Conservation (phyloP, 2,113 vertebrate genomes). For the Uria aalge region DNA sequence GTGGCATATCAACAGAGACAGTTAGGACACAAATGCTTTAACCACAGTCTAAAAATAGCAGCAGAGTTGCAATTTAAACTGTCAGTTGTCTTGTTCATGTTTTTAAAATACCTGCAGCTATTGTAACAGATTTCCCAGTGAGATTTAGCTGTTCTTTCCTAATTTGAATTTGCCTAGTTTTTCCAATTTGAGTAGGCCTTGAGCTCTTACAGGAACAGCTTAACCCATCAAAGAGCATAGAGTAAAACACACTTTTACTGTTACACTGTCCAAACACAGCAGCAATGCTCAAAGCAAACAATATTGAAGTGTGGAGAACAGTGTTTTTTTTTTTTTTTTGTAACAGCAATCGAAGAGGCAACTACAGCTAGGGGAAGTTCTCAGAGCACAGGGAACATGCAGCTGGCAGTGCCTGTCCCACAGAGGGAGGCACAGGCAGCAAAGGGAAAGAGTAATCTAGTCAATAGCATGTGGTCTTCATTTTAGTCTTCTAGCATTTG, state of each 20-base stretch:
- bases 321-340: rapidly evolving
- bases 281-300: background rate
- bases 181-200: background rate
- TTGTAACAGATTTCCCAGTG: background rate
- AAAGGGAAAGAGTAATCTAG: rapidly evolving
- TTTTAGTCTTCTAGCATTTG: background rate
- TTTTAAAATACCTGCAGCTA: background rate
- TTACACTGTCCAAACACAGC: background rate
- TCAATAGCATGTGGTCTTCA: background rate
- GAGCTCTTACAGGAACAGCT: background rate
- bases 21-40: background rate
- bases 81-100: background rate
- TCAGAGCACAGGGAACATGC: background rate
- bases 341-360: background rate
- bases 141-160: background rate
- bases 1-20: background rate
- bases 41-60: background rate
- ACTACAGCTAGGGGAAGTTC: background rate
- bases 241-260: background rate
- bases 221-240: background rate
- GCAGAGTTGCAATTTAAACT: background rate
- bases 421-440: rapidly evolving
- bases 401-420: background rate
- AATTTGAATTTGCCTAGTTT: background rate
- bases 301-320: rapidly evolving